These are phyloP conservation scores for Salpingus planirostris DNA, from an alignment of 2,888 invertebrate species.

Conservation along the genomic window DNA sequence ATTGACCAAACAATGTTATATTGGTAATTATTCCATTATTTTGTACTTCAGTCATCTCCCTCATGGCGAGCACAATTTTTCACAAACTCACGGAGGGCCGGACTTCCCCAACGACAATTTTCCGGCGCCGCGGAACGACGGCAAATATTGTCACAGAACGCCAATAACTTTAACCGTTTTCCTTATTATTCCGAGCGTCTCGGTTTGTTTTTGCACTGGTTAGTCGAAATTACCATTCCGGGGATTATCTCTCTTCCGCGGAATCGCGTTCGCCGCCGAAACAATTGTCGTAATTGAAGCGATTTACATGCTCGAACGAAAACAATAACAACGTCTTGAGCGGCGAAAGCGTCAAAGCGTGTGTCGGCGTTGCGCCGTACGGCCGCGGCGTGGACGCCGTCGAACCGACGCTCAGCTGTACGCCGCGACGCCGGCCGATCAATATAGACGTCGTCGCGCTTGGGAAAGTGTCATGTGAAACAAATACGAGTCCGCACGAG, in stretches of 20 bases:
- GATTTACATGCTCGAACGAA: constrained; percentile 17
- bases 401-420: constrained; percentile 23
- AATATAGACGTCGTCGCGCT: constrained; percentile 27
- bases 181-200: not conserved
- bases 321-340: constrained; percentile 20
- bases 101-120: too few relatives aligned
- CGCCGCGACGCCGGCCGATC: constrained; percentile 26
- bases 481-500: constrained; percentile 27
- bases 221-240: constrained; percentile 1
- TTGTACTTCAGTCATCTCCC: too few relatives aligned
- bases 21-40: too few relatives aligned
- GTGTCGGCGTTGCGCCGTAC: too few relatives aligned
- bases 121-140: too few relatives aligned
- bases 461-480: constrained; percentile 34
- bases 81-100: too few relatives aligned
- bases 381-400: constrained; percentile 12
- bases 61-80: too few relatives aligned
- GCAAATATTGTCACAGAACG: too few relatives aligned
- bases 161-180: too few relatives aligned
- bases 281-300: constrained; percentile 14
- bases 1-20: too few relatives aligned
- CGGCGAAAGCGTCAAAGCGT: constrained; percentile 16
- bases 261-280: constrained; percentile 1
- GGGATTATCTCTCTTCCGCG: constrained; percentile 1
- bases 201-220: constrained; percentile 1